Conservation (phyloP, 1,140 invertebrate species). For the Drosophila azteca region DNA sequence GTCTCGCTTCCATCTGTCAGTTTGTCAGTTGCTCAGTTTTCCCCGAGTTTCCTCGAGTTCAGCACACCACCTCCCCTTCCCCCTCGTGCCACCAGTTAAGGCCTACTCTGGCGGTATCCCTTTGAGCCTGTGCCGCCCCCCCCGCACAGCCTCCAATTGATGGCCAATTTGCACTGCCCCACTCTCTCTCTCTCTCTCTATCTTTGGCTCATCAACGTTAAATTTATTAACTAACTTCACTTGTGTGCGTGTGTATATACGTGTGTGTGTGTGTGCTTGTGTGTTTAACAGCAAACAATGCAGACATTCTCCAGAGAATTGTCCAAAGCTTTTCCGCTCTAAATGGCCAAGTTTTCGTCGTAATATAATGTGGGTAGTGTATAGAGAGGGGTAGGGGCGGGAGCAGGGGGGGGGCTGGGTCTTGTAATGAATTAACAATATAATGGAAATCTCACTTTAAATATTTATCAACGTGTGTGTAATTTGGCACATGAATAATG, state of each 20-base stretch:
- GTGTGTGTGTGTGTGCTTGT: constrained; percentile 17
- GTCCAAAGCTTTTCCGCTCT: constrained; percentile 46
- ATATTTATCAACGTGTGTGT: constrained; percentile 18
- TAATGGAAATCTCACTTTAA: constrained; percentile 47
- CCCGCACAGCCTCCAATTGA: constrained; percentile 38
- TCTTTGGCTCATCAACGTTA: constrained; percentile 38
- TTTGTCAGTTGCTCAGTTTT: constrained; percentile 23
- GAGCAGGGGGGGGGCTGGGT: too few relatives aligned
- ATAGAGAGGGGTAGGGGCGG: background rate
- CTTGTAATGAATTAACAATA: constrained; percentile 45
- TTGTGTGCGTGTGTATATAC: constrained; percentile 6
- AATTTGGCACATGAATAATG: constrained; percentile 30
- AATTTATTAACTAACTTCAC: constrained; percentile 60
- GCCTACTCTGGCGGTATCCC: constrained; percentile 18
- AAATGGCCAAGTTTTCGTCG: constrained; percentile 41
- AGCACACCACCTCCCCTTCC: too few relatives aligned
- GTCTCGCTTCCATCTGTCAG: constrained; percentile 43
- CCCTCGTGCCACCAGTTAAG: constrained; percentile 17
- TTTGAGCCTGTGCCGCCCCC: constrained; percentile 7
- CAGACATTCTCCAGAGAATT: constrained; percentile 37
- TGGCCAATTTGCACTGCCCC: constrained; percentile 53
- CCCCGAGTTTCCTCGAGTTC: background rate
- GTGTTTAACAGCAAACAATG: constrained; percentile 33
- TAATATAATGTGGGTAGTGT: constrained; percentile 6
- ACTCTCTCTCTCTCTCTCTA: background rate